phyloP scores from a whole-genome alignment of 2,888 invertebrate genomes.

The Agrypnus murinus region DNA sequence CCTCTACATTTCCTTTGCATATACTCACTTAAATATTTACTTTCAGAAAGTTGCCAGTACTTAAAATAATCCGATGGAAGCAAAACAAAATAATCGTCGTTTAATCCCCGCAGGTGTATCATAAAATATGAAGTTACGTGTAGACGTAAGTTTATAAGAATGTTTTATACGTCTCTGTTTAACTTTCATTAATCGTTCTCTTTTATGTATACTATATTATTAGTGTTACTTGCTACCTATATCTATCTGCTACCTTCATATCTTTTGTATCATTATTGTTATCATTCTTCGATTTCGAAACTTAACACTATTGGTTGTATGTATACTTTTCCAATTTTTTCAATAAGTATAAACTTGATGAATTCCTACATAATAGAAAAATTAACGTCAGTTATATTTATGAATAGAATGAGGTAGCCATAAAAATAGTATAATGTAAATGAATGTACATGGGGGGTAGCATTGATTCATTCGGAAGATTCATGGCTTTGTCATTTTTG shows the following conservation, averaged over 20 bases:
- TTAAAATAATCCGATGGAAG: slow-evolving; percentile 65
- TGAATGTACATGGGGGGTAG: too few species aligned
- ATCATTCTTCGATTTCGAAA: not conserved
- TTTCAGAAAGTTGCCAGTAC: slow-evolving; percentile 65
- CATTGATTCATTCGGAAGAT: too few species aligned
- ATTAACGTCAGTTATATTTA: too few species aligned
- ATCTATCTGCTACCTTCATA: slow-evolving; percentile 5
- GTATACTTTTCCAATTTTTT: too few species aligned
- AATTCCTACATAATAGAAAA: too few species aligned
- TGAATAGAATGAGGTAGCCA: too few species aligned
- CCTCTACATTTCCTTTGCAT: slow-evolving; percentile 53
- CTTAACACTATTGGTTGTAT: too few species aligned
- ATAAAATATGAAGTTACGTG: slow-evolving; percentile 65
- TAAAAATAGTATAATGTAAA: too few species aligned
- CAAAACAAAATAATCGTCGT: slow-evolving; percentile 66
- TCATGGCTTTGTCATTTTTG: too few species aligned
- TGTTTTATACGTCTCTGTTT: slow-evolving; percentile 41
- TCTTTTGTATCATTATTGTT: slow-evolving; percentile 7
- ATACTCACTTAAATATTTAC: slow-evolving; percentile 67
- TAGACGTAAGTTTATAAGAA: slow-evolving; percentile 48
- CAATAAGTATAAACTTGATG: too few species aligned
- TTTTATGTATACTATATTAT: slow-evolving; percentile 31
- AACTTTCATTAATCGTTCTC: slow-evolving; percentile 42
- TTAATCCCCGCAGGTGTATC: slow-evolving; percentile 66
- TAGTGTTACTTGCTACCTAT: slow-evolving; percentile 18